These are phyloP conservation scores for Melanotaenia pygmaea DNA, from an alignment of 2,797 vertebrate genomes.

Conservation along the genomic window DNA sequence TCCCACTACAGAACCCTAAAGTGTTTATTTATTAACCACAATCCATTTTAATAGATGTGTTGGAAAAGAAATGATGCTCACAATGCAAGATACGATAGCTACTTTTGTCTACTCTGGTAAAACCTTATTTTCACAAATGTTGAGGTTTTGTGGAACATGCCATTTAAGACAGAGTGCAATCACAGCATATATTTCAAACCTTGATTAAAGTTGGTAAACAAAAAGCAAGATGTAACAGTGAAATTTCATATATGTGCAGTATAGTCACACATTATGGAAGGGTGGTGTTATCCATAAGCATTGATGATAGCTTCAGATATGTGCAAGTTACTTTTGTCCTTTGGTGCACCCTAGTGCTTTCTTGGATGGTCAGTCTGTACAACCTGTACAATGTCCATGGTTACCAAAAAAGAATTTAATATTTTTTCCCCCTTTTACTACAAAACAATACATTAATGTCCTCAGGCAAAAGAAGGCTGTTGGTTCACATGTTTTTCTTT, in stretches of 20 bases:
- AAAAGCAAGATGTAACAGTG: not conserved
- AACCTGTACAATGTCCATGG: not conserved
- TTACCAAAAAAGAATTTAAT: not conserved
- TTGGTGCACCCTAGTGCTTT: not conserved
- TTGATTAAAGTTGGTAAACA: not conserved
- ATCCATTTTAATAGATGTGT: not conserved
- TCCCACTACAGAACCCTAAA: slow-evolving; percentile 5
- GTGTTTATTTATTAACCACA: slow-evolving; percentile 6
- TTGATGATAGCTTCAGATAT: not conserved
- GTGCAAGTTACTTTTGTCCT: not conserved
- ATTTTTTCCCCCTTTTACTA: not conserved
- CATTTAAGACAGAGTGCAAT: not conserved
- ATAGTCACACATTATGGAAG: not conserved
- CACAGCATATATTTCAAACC: not conserved
- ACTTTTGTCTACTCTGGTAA: not conserved
- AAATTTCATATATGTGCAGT: not conserved
- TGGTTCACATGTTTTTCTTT: not conserved
- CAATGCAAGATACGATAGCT: not conserved
- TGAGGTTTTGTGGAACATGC: not conserved
- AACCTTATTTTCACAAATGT: too few species aligned
- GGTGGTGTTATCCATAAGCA: not conserved
- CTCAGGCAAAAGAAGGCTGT: not conserved
- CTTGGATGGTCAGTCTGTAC: not conserved
- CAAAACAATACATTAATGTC: too few species aligned
- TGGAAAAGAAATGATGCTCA: not conserved